Evolutionary conservation across 1,140 invertebrate species (phyloP), one percentile per base, ranked within the genome.

Genomic region (Pomacea maculata): DNA sequence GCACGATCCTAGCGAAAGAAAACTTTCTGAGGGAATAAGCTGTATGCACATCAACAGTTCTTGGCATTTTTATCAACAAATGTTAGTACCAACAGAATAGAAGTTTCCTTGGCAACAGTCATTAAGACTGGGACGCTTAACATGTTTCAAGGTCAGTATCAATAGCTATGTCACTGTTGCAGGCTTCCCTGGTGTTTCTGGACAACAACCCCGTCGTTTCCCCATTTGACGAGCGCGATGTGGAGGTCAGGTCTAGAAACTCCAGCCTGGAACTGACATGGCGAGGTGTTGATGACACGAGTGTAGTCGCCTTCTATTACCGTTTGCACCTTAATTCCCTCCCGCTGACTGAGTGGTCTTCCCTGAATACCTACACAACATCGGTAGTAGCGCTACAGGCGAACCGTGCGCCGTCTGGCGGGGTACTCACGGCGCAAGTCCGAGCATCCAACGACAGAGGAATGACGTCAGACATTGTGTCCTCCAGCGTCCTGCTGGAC

Each of bases 171-270:
- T 9, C 1, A 11, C 15, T 17, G 11, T 14, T 61, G 11, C 11
- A 14, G 15, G 57, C 15, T 61, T 14, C 57, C 57, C 15, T 61
- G 11, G 11, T 61, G 11, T 61, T 14, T 17, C 34, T 34, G 6
- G 34, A 63, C 75, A 77, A 77, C 75, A 67, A 77, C 34, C 45
- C 45, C 63, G 6, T 67, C 14, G 67, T 68, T 63, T 77, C 75
- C 6, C 75, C 75, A 0, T 77, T 64, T 21, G 75, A 77, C 29
- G 63, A 65, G 63, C 63, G 45, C 29, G 63, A 34, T 17, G 63
- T 67, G 15, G 45, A 25, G n/a, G 61, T 73, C 52, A 72, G 64
- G 29, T 65, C 64, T 34, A 17, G 4, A n/a, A 73, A 75, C 45
- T 67, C 34, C 65, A 68, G 71, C 34, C 73, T 75, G 14, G n/a